phyloP scores from a whole-genome alignment of 2,113 vertebrate species.

The Hippocampus barbouri region DNA sequence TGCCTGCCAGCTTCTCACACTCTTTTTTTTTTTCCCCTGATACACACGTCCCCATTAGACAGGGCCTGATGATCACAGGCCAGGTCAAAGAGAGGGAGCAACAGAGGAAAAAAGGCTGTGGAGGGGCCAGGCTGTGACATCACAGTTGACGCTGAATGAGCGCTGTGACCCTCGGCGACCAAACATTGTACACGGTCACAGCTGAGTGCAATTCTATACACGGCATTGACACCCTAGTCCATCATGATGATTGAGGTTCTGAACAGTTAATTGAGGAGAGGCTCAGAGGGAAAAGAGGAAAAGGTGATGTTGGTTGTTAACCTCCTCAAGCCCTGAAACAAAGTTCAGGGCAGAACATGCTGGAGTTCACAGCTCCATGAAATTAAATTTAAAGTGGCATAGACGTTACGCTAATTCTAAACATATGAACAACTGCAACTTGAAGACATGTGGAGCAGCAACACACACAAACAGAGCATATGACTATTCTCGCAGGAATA shows the following conservation, averaged over 20 bases:
- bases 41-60: constrained; percentile 52
- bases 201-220: constrained; percentile 31
- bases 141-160: constrained; percentile 39
- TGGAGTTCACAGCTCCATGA: not conserved
- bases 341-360: constrained; percentile 5
- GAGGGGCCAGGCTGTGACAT: constrained; percentile 43
- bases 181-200: constrained; percentile 29
- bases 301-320: constrained; percentile 23
- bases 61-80: constrained; percentile 43
- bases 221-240: constrained; percentile 14
- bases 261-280: constrained; percentile 27
- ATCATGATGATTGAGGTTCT: constrained; percentile 27
- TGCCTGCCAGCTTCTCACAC: constrained; percentile 18
- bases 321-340: constrained; percentile 14
- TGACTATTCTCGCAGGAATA: no score
- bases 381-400: not conserved
- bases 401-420: no score
- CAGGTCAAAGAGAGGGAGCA: constrained; percentile 21
- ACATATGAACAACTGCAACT: no score
- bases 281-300: not conserved
- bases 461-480: no score
- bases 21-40: constrained; percentile 29
- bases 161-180: constrained; percentile 26
- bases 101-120: constrained; percentile 32
- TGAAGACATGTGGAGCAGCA: no score